Evolutionary conservation across 2,888 invertebrate species (phyloP), one percentile per base, ranked within the genome.

Genomic region (Nymphalis c-album): DNA sequence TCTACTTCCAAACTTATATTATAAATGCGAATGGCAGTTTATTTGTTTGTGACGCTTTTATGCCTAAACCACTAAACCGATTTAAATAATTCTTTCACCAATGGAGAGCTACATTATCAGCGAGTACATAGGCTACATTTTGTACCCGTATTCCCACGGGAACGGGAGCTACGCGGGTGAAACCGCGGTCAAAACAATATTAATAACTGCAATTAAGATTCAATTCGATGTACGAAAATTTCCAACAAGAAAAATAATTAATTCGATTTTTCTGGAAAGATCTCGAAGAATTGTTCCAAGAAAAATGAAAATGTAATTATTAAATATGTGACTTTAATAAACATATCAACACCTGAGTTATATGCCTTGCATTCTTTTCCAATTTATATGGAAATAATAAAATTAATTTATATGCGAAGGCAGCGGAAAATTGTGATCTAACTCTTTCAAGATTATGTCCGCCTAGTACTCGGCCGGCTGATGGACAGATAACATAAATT

Each of bases 401-500:
- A 67, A 67, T 53, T 60, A 40, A 22, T 20, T 46, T n/a, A 53
- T 55, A 18, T 40, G 13, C 10, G 48, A 48, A n/a, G 17, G 48
- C 48, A 17, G 8, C 18, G 57, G 57, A 57, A 57, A 57, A 57
- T 57, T 40, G 53, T 31, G 13, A 61, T 53, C 35, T 45, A 68
- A 48, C 59, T 65, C 77, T 66, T 73, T 51, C 67, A 66, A 75
- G 68, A 73, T 76, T 76, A 77, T 78, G 74, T n/a, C 60, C 62
- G 74, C 76, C 76, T 78, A 66, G 79, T 80, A 78, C 74, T 62
- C 62, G 68, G 67, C 73, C 74, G 72, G 70, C 73, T 51, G 77
- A 78, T 77, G 77, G 67, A 62, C 73, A 67, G 71, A 77, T 73
- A 68, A 69, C 51, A 64, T 58, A 66, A 50, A 50, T 60, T 64